These are phyloP conservation scores for Chelon labrosus DNA, from an alignment of 2,797 vertebrate species.

Conservation along the genomic window DNA sequence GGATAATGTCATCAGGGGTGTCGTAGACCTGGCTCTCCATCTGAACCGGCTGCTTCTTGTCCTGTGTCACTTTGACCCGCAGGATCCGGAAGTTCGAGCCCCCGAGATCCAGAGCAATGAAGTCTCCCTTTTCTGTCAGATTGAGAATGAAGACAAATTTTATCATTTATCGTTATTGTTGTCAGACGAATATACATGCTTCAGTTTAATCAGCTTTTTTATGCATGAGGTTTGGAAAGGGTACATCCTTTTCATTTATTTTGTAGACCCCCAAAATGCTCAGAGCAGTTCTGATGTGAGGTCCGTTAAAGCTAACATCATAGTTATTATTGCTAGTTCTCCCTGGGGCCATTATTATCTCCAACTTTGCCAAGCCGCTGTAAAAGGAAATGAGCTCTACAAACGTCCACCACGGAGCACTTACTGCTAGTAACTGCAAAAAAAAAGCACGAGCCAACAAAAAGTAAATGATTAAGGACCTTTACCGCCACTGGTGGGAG, in stretches of 20 bases:
- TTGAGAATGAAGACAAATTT: background rate
- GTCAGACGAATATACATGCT: background rate
- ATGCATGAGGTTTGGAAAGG: background rate
- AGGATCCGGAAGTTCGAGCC: constrained; percentile 96
- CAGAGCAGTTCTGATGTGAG: background rate
- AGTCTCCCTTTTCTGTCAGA: constrained; percentile 96
- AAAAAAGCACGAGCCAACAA: background rate
- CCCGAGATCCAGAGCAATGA: constrained; percentile 96
- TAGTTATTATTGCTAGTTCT: background rate
- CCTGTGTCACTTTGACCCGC: constrained; percentile 95
- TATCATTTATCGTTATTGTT: no score
- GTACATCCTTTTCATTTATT: no score
- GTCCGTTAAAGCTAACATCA: background rate
- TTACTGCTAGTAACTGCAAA: background rate
- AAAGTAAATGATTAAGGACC: background rate
- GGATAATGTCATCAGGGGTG: constrained; percentile 94
- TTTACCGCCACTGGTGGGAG: no score
- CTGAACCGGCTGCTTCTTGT: constrained; percentile 95
- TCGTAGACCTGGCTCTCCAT: constrained; percentile 97
- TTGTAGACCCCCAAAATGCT: background rate
- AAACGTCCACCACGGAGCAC: background rate
- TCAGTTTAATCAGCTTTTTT: background rate
- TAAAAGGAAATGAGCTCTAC: background rate
- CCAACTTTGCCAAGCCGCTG: background rate
- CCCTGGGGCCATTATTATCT: background rate